phyloP scores from a whole-genome alignment of 2,888 invertebrate species.

The Philereme vetulata region DNA sequence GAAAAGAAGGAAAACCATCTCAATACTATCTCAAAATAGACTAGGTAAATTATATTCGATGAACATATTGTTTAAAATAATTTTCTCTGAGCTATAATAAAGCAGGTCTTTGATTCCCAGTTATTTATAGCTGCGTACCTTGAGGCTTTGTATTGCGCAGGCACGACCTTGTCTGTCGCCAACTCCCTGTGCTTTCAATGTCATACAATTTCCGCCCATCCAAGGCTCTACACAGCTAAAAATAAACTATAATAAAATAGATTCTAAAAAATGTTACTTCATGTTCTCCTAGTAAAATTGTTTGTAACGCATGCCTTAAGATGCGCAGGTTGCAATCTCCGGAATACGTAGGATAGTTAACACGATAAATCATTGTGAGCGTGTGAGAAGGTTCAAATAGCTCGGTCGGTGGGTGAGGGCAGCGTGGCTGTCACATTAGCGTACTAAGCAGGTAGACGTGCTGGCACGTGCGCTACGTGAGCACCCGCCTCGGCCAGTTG shows the following conservation, averaged over 20 bases:
- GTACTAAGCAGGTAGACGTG: constrained; percentile 70
- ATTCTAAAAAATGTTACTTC: constrained; percentile 11
- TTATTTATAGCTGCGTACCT: neutral
- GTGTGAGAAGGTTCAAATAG: constrained; percentile 47
- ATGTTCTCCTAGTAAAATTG: constrained; percentile 24
- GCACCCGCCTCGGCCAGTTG: constrained; percentile 26
- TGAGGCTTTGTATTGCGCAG: constrained; percentile 5
- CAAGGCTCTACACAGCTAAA: constrained; percentile 13
- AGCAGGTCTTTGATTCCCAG: too few species aligned
- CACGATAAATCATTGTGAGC: constrained; percentile 48
- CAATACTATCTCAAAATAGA: too few species aligned
- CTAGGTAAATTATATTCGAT: too few species aligned
- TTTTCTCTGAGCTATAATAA: too few species aligned
- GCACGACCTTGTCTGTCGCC: constrained; percentile 15
- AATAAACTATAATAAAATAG: constrained; percentile 16
- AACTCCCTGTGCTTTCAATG: constrained; percentile 19
- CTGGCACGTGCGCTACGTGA: constrained; percentile 55
- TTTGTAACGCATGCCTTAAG: constrained; percentile 21
- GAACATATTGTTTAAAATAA: too few species aligned
- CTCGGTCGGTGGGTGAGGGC: constrained; percentile 40
- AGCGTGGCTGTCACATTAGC: constrained; percentile 58
- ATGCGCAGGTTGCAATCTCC: constrained; percentile 35
- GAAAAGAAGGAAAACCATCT: too few species aligned
- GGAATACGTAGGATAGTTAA: constrained; percentile 44
- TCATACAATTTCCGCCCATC: constrained; percentile 18